These are phyloP conservation scores for Ammodytes dubius DNA, from an alignment of 2,113 vertebrate species.

Conservation along the genomic window DNA sequence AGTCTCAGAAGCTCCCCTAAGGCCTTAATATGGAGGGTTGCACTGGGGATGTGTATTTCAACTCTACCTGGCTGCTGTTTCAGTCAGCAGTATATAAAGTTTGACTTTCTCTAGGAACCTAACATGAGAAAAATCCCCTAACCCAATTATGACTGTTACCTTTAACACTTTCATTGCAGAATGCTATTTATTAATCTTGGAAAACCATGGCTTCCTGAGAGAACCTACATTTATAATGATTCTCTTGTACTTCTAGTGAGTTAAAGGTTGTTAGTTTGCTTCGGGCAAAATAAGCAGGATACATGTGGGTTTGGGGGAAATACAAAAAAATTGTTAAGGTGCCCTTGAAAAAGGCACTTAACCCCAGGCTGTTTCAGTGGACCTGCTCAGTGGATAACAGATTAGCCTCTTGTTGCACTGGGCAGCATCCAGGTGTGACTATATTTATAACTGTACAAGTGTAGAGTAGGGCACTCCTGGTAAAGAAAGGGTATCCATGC, in stretches of 20 bases:
- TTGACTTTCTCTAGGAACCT: constrained; percentile 37
- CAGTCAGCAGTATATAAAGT: constrained; percentile 28
- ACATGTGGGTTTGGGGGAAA: not conserved
- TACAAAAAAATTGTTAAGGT: constrained; percentile 5
- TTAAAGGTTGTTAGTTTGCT: constrained; percentile 4
- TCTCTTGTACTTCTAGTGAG: constrained; percentile 9
- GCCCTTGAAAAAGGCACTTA: constrained; percentile 49
- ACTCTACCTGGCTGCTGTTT: constrained; percentile 70
- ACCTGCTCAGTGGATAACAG: constrained; percentile 17
- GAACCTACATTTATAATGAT: constrained; percentile 1
- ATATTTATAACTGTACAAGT: not conserved
- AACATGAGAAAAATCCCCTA: constrained; percentile 22
- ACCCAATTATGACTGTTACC: constrained; percentile 12
- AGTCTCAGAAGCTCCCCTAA: constrained; percentile 42
- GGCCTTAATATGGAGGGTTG: constrained; percentile 46
- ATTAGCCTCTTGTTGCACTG: constrained; percentile 4
- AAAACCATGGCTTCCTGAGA: constrained; percentile 27
- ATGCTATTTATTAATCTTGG: not conserved
- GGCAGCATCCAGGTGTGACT: constrained; percentile 29
- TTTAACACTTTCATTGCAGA: not conserved
- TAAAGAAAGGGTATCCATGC: not conserved
- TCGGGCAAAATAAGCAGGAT: constrained; percentile 4
- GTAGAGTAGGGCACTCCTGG: not conserved
- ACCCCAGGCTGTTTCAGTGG: constrained; percentile 20
- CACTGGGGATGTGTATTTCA: constrained; percentile 51